Conservation (phyloP, 2,888 invertebrate genomes). For the Lamellibrachia satsuma region DNA sequence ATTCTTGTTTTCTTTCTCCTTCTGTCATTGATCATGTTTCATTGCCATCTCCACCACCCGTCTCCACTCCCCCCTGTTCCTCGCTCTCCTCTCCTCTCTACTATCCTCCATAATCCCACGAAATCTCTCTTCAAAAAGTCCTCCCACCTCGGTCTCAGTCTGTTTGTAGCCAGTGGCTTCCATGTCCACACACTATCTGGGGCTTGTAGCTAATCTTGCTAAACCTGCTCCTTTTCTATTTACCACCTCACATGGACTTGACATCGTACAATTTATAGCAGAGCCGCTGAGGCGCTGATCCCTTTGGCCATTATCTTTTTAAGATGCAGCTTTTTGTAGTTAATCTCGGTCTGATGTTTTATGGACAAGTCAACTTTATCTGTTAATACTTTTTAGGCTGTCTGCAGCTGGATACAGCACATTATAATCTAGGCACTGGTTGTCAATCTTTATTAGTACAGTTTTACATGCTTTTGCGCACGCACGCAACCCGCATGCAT, state of each 20-base stretch:
- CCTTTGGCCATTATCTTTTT: not conserved
- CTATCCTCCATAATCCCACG: too few species aligned
- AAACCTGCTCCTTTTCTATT: not conserved
- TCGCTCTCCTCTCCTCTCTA: too few species aligned
- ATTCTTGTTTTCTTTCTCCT: too few species aligned
- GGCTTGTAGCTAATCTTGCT: not conserved
- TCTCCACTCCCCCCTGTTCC: too few species aligned
- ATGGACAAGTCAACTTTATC: not conserved
- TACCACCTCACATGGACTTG: not conserved
- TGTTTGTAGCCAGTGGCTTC: too few species aligned
- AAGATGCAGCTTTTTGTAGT: not conserved
- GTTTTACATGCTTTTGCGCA: too few species aligned
- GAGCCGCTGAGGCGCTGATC: not conserved
- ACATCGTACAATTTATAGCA: not conserved
- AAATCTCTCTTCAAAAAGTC: too few species aligned
- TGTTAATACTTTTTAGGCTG: too few species aligned
- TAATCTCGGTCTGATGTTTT: not conserved
- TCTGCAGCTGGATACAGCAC: too few species aligned
- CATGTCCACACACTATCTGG: not conserved
- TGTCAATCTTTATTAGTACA: not conserved
- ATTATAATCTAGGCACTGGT: not conserved
- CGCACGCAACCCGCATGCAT: not conserved
- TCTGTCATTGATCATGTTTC: too few species aligned
- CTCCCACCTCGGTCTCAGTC: too few species aligned
- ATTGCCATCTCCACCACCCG: too few species aligned